These are phyloP conservation scores for Perizoma affinitatum DNA, from an alignment of 2,888 invertebrate genomes.

Conservation along the genomic window DNA sequence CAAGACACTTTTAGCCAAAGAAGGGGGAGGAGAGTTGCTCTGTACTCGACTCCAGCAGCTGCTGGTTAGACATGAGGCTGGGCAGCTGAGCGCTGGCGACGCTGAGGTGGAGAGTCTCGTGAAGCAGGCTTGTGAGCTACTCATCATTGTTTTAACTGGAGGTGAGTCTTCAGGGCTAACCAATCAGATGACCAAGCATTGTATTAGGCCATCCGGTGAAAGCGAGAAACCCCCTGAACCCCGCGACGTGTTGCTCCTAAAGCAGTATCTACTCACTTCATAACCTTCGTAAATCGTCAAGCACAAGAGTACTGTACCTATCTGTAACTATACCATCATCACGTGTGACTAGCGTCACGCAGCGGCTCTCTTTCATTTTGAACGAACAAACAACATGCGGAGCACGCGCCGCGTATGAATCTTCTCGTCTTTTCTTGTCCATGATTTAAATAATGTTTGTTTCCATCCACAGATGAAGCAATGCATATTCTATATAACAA, in stretches of 20 bases:
- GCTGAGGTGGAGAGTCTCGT: conserved; percentile 83
- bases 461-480: conserved; percentile 87
- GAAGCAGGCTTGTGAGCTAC: conserved; percentile 93
- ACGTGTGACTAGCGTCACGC: too few species aligned
- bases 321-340: too few species aligned
- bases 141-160: conserved; percentile 93
- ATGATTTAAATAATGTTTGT: neutral
- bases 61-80: conserved; percentile 52
- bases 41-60: conserved; percentile 88
- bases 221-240: too few species aligned
- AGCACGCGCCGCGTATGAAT: too few species aligned
- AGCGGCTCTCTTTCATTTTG: too few species aligned
- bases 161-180: conserved; percentile 76
- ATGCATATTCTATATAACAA: conserved; percentile 93
- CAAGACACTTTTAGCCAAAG: conserved; percentile 89
- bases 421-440: too few species aligned
- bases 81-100: conserved; percentile 73
- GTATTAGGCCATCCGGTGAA: too few species aligned
- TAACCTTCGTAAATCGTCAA: too few species aligned
- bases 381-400: too few species aligned
- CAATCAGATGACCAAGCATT: neutral
- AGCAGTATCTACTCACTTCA: too few species aligned
- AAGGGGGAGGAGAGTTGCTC: conserved; percentile 90
- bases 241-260: too few species aligned
- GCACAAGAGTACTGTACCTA: too few species aligned